A percentile compares a stretch with the other conserved stretches of the same genome.
These are phyloP conservation scores for Urocitellus parryii DNA, from an alignment of 2,113 vertebrate species.

Conservation along the genomic window DNA sequence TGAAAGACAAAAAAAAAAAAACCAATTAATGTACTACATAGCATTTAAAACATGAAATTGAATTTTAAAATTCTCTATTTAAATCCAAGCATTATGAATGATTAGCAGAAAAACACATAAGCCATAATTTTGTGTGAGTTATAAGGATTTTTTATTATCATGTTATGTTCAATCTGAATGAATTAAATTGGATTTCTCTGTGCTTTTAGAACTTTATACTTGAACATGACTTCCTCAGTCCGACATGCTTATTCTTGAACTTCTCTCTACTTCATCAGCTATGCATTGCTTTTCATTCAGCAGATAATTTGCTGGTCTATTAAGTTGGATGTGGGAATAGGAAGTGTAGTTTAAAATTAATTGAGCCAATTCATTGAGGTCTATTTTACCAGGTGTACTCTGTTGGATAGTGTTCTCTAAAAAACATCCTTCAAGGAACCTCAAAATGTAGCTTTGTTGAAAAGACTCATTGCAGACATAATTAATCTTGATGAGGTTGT, in stretches of 20 bases:
- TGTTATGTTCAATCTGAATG: constrained; percentile 17
- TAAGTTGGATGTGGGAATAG: not conserved
- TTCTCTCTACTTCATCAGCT: not conserved
- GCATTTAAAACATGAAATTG: not conserved
- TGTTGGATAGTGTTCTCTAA: not conserved
- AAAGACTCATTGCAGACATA: not conserved
- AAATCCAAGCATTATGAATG: constrained; percentile 10
- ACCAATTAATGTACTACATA: not conserved
- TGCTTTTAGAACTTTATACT: not conserved
- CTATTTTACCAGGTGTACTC: not conserved
- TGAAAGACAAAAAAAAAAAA: not conserved
- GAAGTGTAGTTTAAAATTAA: not conserved
- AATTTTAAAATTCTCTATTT: not conserved
- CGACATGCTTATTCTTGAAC: not conserved
- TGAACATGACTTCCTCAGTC: not conserved
- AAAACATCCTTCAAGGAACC: not conserved
- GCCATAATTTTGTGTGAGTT: not conserved
- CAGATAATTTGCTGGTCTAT: not conserved
- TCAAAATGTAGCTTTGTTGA: not conserved
- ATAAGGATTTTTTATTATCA: not conserved
- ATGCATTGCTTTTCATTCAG: not conserved
- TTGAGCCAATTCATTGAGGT: not conserved
- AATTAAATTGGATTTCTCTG: constrained; percentile 18
- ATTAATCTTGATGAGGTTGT: not conserved
- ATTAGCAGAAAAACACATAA: not conserved